phyloP scores from a whole-genome alignment of 1,140 invertebrate species.

The Andricus grossulariae region DNA sequence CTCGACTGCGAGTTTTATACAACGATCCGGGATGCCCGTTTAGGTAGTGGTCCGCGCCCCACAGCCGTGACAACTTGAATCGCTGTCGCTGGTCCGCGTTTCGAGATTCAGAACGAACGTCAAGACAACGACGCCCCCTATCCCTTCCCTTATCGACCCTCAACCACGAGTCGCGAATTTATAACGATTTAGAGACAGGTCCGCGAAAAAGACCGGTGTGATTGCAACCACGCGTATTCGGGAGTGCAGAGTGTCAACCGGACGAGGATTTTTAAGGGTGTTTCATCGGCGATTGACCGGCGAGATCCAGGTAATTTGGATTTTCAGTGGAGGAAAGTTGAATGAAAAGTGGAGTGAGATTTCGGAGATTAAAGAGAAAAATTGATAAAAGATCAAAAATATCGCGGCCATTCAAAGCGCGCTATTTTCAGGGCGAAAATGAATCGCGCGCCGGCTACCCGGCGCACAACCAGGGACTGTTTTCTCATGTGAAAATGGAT shows the following conservation, averaged over 20 bases:
- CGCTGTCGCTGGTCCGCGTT: constrained; percentile 29
- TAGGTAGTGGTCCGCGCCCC: constrained; percentile 72
- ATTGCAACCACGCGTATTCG: constrained; percentile 13
- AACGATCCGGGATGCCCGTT: constrained; percentile 74
- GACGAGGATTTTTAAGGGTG: constrained; percentile 1
- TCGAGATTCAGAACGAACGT: not conserved
- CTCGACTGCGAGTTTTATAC: constrained; percentile 69
- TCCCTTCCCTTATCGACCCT: constrained; percentile 16
- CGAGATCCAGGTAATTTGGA: not conserved
- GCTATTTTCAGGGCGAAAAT: constrained; percentile 31
- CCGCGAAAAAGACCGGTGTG: not conserved
- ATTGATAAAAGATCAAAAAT: too few relatives aligned
- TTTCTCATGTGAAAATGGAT: not conserved
- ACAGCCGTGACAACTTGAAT: constrained; percentile 62
- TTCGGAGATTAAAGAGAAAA: too few relatives aligned
- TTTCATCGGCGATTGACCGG: constrained; percentile 14
- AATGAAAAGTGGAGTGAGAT: too few relatives aligned
- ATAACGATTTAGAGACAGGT: not conserved
- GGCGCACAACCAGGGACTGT: constrained; percentile 23
- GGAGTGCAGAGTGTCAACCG: constrained; percentile 17
- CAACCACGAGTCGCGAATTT: not conserved
- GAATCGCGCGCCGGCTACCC: constrained; percentile 10
- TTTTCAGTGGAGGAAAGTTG: not conserved
- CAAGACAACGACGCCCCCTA: constrained; percentile 28
- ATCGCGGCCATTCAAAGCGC: constrained; percentile 35